Base-by-base conservation (phyloP, 2,888 invertebrate genomes). In the Drepana falcataria region DNA sequence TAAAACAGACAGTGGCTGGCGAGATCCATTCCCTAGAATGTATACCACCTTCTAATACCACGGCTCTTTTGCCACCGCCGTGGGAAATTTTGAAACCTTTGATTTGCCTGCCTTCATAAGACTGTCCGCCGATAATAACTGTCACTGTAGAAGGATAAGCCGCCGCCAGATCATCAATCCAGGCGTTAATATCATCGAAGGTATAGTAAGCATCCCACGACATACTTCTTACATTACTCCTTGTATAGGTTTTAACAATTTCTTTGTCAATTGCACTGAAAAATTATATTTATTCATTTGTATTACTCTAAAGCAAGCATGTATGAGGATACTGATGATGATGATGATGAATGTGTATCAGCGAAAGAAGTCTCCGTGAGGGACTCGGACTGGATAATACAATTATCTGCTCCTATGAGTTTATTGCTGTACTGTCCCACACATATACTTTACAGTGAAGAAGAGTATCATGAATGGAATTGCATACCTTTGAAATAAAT, bases 21-120 rank as follows among this genome's bases (percentile, higher is more conserved):
- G 93, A 88, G 47, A 95, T 94, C 95, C 95, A 96, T 83, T 96
- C 96, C 53, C 96, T 92, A 0, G 95, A 93, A 77, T 95, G 95
- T 57, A 95, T 94, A 7, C 92, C 92, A 53, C 90, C 88, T 81
- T 90, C 89, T 2, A 85, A 41, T 41, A 77, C 75, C 21, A 75
- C 72, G 35, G 77, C 76, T 21, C 79, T 83, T 91, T 74, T 66
- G 6, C 71, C 76, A 60, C 55, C 49, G 34, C 77, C 77, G 6
- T 75, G 74, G 0, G 77, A 77, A 53, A 69, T 82, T 66, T 91
- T 92, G 0, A 94, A 60, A 0, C 91, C 92, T 67, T 66, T 80
- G 21, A 92, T 87, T 44, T 75, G 61, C 55, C 87, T 76, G 0
- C 85, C 87, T 83, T 92, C 92, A 54, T 70, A 83, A 7, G 91